A percentile compares a stretch with the other conserved stretches of the same genome.
phyloP scores from a whole-genome alignment of 2,797 vertebrate genomes.

The Amniataba percoides region DNA sequence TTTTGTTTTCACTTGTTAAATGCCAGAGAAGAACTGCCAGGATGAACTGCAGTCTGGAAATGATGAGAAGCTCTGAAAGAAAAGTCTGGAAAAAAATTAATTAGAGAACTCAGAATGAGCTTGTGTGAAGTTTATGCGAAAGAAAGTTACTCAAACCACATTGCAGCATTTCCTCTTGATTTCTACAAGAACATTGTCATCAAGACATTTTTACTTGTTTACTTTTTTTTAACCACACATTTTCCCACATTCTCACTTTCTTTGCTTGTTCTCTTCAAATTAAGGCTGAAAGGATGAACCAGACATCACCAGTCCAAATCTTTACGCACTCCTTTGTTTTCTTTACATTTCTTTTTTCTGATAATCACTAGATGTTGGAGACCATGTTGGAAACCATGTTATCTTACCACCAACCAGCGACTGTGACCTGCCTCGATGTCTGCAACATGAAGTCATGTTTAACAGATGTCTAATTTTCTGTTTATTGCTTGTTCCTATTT shows the following conservation, averaged over 20 bases:
- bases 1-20: background rate
- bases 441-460: background rate
- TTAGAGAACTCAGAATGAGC: slow-evolving; percentile 2
- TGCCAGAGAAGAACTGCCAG: background rate
- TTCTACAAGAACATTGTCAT: slow-evolving; percentile 7
- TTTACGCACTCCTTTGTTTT: background rate
- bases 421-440: background rate
- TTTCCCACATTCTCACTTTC: background rate
- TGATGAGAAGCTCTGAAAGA: background rate
- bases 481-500: background rate
- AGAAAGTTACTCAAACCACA: background rate
- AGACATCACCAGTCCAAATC: background rate
- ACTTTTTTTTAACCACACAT: slow-evolving; percentile 2
- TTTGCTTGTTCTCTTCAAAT: background rate
- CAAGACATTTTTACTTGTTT: background rate
- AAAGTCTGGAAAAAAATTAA: background rate
- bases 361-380: background rate
- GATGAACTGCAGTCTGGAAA: background rate
- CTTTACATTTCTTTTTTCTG: background rate
- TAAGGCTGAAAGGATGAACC: background rate
- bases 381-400: too few species aligned
- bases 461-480: background rate
- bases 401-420: background rate
- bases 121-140: background rate
- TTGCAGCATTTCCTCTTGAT: slow-evolving; percentile 10